Evolutionary conservation across 2,113 vertebrate genomes (phyloP).

Genomic region (Irena cyanogastra): DNA sequence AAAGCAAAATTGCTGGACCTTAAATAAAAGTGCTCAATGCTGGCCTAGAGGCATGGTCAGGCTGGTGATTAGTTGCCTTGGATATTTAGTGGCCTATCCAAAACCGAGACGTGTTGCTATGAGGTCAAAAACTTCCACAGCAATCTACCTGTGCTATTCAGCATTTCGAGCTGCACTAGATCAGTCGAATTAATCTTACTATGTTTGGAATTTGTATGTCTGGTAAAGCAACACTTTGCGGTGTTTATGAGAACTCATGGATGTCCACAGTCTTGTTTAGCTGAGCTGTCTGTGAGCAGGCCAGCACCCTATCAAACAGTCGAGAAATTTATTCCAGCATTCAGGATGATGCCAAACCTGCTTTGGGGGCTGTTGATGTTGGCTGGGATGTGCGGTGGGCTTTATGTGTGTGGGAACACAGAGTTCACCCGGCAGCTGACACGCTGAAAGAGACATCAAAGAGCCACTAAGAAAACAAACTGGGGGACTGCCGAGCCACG

Average conservation of each 20-base stretch:
- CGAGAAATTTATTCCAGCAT: not conserved
- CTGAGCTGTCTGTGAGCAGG: not conserved
- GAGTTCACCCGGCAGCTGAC: not conserved
- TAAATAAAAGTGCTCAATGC: conserved; percentile 31
- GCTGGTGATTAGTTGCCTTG: conserved; percentile 21
- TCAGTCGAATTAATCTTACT: not conserved
- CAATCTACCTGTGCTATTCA: not conserved
- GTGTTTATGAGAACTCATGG: not conserved
- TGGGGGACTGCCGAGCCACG: not conserved
- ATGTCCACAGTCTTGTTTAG: not conserved
- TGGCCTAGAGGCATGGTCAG: conserved; percentile 21
- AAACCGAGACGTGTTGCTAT: not conserved
- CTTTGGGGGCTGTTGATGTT: not conserved
- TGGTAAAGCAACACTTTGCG: not conserved
- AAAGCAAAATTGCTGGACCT: conserved; percentile 49
- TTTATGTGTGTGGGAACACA: not conserved
- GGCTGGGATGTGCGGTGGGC: not conserved
- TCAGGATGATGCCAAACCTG: not conserved
- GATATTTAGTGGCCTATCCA: not conserved
- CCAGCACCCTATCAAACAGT: not conserved
- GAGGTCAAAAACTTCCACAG: not conserved
- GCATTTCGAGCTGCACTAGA: not conserved
- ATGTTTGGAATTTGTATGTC: not conserved
- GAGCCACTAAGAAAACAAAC: not conserved
- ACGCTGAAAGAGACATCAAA: not conserved